These are phyloP conservation scores for Anthopleura xanthogrammica DNA, from an alignment of 92 coral and sea anemone genomes.

Conservation along the genomic window DNA sequence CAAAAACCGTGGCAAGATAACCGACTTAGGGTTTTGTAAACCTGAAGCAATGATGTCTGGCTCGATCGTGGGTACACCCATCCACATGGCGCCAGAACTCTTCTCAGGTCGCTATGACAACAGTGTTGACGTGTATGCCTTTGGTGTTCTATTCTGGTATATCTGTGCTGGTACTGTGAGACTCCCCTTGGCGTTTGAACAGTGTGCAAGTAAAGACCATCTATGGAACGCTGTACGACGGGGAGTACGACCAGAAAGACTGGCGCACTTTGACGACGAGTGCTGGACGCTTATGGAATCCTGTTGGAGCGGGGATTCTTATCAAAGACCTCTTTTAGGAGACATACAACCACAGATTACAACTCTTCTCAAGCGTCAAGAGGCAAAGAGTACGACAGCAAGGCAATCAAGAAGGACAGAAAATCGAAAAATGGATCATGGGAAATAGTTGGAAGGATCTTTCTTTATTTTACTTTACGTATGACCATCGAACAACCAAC, in stretches of 20 bases:
- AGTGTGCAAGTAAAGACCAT: slow-evolving; percentile 97
- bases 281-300: slow-evolving; percentile 93
- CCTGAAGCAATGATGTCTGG: slow-evolving; percentile 99
- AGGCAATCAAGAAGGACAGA: slow-evolving; percentile 48
- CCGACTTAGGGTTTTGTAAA: slow-evolving; percentile 96
- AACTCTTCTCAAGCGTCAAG: slow-evolving; percentile 62
- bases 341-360: slow-evolving; percentile 68
- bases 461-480: background rate
- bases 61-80: slow-evolving; percentile 97
- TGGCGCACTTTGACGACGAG: slow-evolving; percentile 89
- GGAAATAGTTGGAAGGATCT: slow-evolving; percentile 4
- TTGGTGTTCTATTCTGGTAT: slow-evolving; percentile 98
- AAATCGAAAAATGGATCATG: slow-evolving; percentile 8
- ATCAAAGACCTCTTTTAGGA: slow-evolving; percentile 91
- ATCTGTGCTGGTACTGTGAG: slow-evolving; percentile 97
- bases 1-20: slow-evolving; percentile 87
- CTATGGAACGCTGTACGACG: slow-evolving; percentile 95
- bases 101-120: slow-evolving; percentile 98
- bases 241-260: slow-evolving; percentile 94
- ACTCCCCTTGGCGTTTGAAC: slow-evolving; percentile 93
- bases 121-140: slow-evolving; percentile 98
- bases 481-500: too few relatives aligned
- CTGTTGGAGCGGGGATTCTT: slow-evolving; percentile 95
- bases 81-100: slow-evolving; percentile 99
- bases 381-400: slow-evolving; percentile 53